These are phyloP conservation scores for Leucophora obtusa DNA, from an alignment of 2,888 invertebrate species.

Conservation along the genomic window DNA sequence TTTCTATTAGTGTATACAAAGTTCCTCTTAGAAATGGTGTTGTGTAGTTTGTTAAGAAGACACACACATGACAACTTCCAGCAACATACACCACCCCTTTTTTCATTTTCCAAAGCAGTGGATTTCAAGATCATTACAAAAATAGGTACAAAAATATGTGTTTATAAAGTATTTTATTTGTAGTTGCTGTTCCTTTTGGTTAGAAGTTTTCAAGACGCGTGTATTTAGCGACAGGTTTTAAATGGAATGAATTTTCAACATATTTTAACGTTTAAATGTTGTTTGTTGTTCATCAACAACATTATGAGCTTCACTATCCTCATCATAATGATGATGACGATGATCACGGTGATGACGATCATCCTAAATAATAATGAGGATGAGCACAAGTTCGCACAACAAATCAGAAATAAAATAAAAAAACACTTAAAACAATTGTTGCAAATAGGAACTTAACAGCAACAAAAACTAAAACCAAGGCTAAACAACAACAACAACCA, in stretches of 20 bases:
- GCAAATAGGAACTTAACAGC: slow-evolving; percentile 12
- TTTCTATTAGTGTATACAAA: too few species aligned
- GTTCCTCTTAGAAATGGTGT: not conserved
- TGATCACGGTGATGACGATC: slow-evolving; percentile 23
- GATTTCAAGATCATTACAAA: slow-evolving; percentile 56
- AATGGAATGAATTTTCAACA: slow-evolving; percentile 56
- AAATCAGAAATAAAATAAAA: slow-evolving; percentile 46
- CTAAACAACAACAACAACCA: slow-evolving; percentile 16
- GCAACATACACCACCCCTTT: slow-evolving; percentile 35
- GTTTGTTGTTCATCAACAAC: slow-evolving; percentile 26
- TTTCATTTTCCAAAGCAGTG: slow-evolving; percentile 1
- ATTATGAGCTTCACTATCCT: not conserved
- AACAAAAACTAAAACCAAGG: slow-evolving; percentile 38
- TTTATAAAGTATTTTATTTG: slow-evolving; percentile 38
- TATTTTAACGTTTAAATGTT: slow-evolving; percentile 54
- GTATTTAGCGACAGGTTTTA: slow-evolving; percentile 62
- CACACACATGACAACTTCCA: slow-evolving; percentile 2
- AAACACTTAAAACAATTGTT: slow-evolving; percentile 43
- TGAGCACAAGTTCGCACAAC: slow-evolving; percentile 61
- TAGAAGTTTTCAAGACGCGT: slow-evolving; percentile 54
- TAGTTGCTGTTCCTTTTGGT: slow-evolving; percentile 3
- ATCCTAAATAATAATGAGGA: slow-evolving; percentile 44
- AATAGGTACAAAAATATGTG: slow-evolving; percentile 50
- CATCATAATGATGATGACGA: not conserved
- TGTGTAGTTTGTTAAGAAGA: not conserved